A percentile compares a stretch with the other conserved stretches of the same genome.
Evolutionary conservation across 2,888 invertebrate species (phyloP).

Genomic region (Tholera decimalis): DNA sequence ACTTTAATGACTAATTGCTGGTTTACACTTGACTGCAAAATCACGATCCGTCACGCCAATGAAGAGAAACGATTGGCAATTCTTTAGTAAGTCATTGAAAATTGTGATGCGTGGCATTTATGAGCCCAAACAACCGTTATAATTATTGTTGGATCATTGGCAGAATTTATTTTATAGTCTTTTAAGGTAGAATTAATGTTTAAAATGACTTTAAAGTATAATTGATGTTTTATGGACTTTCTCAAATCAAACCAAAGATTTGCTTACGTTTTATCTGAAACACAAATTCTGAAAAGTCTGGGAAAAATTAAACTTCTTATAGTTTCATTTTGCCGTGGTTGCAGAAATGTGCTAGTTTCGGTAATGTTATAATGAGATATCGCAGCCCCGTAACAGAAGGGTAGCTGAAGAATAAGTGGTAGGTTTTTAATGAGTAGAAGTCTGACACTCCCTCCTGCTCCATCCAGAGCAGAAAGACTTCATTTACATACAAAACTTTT

Average conservation of each 20-base stretch:
- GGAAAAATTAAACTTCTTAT: too few relatives aligned
- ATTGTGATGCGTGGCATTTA: constrained; percentile 38
- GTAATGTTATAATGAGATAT: too few relatives aligned
- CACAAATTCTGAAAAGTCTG: neutral
- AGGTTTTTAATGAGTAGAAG: too few relatives aligned
- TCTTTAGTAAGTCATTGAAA: constrained; percentile 48
- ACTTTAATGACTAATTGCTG: constrained; percentile 36
- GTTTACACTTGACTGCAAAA: constrained; percentile 59
- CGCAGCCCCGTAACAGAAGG: too few relatives aligned
- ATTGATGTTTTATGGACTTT: constrained; percentile 7
- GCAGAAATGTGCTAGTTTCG: too few relatives aligned
- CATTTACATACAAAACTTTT: neutral
- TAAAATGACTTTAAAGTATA: constrained; percentile 9
- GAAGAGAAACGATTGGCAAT: constrained; percentile 49
- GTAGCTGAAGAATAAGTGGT: too few relatives aligned
- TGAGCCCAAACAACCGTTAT: constrained; percentile 48
- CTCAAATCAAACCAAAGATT: neutral
- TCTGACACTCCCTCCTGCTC: too few relatives aligned
- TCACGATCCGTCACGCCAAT: constrained; percentile 58
- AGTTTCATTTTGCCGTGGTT: too few relatives aligned
- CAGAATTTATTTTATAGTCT: constrained; percentile 2
- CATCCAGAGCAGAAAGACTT: too few relatives aligned
- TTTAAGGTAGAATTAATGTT: constrained; percentile 10
- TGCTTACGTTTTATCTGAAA: too few relatives aligned
- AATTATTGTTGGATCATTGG: constrained; percentile 17